These are phyloP conservation scores for Silurus aristotelis DNA, from an alignment of 2,797 vertebrate species.

Conservation along the genomic window DNA sequence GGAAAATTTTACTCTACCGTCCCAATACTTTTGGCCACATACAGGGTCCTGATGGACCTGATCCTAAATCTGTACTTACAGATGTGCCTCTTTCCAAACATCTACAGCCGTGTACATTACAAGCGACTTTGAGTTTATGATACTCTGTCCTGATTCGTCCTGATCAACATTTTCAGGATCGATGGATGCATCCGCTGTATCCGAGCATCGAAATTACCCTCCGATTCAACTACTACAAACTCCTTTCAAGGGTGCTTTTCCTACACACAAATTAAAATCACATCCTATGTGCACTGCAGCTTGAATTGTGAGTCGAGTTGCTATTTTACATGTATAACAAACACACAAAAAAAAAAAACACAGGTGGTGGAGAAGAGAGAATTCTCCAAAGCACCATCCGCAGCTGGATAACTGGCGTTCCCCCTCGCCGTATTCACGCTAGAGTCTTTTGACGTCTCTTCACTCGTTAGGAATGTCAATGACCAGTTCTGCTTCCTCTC, in stretches of 20 bases:
- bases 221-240: not conserved
- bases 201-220: not conserved
- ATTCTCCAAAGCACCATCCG: not conserved
- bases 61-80: not conserved
- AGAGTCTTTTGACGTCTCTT: slow-evolving; percentile 44
- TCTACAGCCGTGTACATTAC: not conserved
- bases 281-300: not conserved
- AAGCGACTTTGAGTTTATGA: too few species aligned
- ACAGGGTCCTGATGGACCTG: not conserved
- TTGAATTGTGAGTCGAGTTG: too few species aligned
- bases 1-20: too few species aligned
- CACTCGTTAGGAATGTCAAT: slow-evolving; percentile 90
- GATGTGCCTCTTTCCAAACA: not conserved
- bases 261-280: not conserved
- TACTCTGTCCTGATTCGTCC: not conserved
- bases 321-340: too few species aligned
- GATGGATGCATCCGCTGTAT: too few species aligned
- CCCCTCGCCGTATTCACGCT: not conserved
- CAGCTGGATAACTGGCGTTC: not conserved
- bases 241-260: not conserved
- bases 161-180: too few species aligned
- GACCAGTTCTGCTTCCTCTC: slow-evolving; percentile 86
- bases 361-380: not conserved
- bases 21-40: too few species aligned
- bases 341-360: not conserved